These are phyloP conservation scores for Protonibea diacanthus DNA, from an alignment of 2,797 vertebrate genomes.

Conservation along the genomic window DNA sequence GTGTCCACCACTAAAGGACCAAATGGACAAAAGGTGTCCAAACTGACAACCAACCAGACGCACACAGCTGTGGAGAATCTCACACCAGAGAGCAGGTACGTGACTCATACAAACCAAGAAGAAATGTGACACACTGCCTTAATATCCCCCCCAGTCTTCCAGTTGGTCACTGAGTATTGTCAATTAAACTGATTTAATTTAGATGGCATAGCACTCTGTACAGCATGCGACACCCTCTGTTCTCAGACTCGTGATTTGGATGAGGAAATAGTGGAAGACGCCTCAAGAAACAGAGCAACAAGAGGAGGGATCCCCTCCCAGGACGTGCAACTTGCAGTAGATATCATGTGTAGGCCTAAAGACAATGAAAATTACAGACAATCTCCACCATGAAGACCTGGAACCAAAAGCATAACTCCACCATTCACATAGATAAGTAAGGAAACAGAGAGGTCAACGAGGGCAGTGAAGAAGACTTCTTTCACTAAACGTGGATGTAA, in stretches of 20 bases:
- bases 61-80: slow-evolving; percentile 97
- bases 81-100: slow-evolving; percentile 95
- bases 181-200: not conserved
- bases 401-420: too few relatives aligned
- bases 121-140: not conserved
- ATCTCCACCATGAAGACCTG: too few relatives aligned
- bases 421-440: too few relatives aligned
- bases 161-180: not conserved
- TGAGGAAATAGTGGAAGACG: not conserved
- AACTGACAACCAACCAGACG: slow-evolving; percentile 96
- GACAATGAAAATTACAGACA: too few relatives aligned
- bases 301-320: too few relatives aligned
- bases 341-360: too few relatives aligned
- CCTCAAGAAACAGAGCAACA: too few relatives aligned
- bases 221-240: not conserved
- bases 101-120: not conserved
- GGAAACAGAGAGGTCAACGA: not conserved
- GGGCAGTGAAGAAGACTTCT: not conserved
- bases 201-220: too few relatives aligned
- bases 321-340: too few relatives aligned
- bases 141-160: not conserved
- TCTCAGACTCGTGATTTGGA: not conserved
- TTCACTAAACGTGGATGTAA: not conserved
- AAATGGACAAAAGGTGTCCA: slow-evolving; percentile 88
- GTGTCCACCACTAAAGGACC: slow-evolving; percentile 90